Conservation (phyloP, 2,113 vertebrate species). For the Nyctibius bracteatus region DNA sequence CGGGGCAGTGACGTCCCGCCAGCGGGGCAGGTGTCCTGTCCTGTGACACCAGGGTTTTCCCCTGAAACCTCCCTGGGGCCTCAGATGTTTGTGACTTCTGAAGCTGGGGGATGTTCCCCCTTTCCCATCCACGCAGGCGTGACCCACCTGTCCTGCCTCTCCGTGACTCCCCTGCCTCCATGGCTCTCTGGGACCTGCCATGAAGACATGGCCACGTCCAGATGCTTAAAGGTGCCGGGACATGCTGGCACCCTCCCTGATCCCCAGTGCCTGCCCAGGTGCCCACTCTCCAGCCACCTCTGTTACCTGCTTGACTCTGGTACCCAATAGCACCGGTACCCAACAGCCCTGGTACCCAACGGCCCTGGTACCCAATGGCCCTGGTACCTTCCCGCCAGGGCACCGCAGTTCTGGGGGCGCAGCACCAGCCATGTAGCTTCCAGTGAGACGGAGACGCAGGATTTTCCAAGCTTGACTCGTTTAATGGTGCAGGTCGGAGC, state of each 20-base stretch:
- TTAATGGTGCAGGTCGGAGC: neutral
- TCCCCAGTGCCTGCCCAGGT: neutral
- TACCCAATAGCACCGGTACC: neutral
- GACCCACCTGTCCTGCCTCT: too few species aligned
- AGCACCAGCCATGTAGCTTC: too few species aligned
- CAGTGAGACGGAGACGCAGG: neutral
- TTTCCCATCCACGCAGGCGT: neutral
- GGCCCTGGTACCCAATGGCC: neutral
- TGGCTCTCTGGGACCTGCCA: too few species aligned
- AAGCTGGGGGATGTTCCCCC: neutral
- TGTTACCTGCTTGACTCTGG: neutral
- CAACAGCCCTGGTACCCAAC: neutral
- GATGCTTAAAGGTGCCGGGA: neutral
- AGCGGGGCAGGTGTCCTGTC: neutral
- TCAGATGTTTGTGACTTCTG: neutral
- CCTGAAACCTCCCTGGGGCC: neutral
- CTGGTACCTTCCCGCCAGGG: too few species aligned
- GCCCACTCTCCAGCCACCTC: neutral
- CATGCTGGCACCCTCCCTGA: neutral
- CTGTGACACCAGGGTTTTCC: neutral
- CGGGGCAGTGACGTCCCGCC: fast-evolving
- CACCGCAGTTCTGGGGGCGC: too few species aligned
- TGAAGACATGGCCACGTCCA: fast-evolving
- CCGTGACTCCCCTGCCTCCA: fast-evolving
- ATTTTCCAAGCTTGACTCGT: neutral